Conservation (phyloP, 2,888 invertebrate species). For the Deilephila elpenor region DNA sequence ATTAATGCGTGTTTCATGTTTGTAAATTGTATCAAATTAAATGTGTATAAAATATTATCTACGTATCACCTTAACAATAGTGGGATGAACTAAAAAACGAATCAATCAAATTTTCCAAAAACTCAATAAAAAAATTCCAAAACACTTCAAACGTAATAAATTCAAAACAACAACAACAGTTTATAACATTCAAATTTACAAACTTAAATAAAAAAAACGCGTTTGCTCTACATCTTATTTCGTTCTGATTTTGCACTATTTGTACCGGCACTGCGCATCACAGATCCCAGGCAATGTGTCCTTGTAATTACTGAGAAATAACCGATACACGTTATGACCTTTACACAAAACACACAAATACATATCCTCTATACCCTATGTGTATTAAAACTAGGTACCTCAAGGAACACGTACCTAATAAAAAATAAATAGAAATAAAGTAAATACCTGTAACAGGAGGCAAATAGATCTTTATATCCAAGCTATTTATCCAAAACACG, state of each 20-base stretch:
- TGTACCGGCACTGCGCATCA: not conserved
- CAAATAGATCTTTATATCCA: not conserved
- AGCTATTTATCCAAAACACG: constrained; percentile 37
- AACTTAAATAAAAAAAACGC: not conserved
- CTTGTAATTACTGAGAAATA: not conserved
- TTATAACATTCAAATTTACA: not conserved
- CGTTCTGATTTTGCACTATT: not conserved
- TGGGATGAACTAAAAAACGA: no score
- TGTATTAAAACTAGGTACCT: no score
- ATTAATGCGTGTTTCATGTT: not conserved
- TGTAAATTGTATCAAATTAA: not conserved
- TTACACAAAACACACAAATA: not conserved
- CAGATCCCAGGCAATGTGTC: not conserved
- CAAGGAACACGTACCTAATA: no score
- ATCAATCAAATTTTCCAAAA: no score
- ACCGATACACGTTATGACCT: not conserved
- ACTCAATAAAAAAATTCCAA: no score
- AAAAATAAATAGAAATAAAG: not conserved
- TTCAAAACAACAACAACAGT: no score
- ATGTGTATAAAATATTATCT: not conserved
- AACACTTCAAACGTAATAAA: no score
- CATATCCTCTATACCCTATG: no score
- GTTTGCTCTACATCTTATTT: not conserved
- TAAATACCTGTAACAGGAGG: constrained; percentile 12
- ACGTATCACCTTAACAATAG: not conserved